Percentiles rank a stretch among this genome's conserved stretches.
phyloP scores from a whole-genome alignment of 2,888 invertebrate genomes.

The Archips xylosteana region DNA sequence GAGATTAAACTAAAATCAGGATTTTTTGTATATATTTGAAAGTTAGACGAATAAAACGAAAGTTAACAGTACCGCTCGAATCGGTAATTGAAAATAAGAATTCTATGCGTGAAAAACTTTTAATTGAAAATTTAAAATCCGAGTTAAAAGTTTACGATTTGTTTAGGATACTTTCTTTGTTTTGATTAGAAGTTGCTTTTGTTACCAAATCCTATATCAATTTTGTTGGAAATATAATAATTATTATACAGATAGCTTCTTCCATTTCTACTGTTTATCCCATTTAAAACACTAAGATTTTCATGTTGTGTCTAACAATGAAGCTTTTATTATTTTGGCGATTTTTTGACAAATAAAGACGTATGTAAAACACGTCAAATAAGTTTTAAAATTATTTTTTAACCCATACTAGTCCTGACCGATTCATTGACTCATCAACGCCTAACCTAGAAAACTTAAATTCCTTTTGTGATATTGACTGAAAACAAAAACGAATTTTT shows the following conservation, averaged over 20 bases:
- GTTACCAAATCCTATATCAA: background rate
- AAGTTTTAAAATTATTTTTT: no score
- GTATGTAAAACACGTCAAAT: no score
- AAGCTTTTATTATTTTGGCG: no score
- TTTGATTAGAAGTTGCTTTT: constrained; percentile 14
- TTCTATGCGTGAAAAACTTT: constrained; percentile 42
- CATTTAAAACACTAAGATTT: no score
- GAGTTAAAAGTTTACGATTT: constrained; percentile 24
- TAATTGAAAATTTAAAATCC: constrained; percentile 43
- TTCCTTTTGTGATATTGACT: no score
- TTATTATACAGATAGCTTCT: background rate
- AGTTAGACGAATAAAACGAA: constrained; percentile 25
- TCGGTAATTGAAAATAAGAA: constrained; percentile 30
- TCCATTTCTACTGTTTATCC: background rate
- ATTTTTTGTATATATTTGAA: constrained; percentile 16
- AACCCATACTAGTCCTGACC: no score
- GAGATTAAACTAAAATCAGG: background rate
- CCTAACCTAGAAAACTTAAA: no score
- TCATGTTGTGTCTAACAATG: no score
- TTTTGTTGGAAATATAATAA: background rate
- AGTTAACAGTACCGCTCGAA: constrained; percentile 10
- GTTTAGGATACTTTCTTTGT: constrained; percentile 29
- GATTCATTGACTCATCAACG: no score
- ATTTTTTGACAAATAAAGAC: no score
- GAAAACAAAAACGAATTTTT: no score